These are phyloP conservation scores for Cataglyphis albicans DNA, from an alignment of 2,888 invertebrate genomes.

Conservation along the genomic window DNA sequence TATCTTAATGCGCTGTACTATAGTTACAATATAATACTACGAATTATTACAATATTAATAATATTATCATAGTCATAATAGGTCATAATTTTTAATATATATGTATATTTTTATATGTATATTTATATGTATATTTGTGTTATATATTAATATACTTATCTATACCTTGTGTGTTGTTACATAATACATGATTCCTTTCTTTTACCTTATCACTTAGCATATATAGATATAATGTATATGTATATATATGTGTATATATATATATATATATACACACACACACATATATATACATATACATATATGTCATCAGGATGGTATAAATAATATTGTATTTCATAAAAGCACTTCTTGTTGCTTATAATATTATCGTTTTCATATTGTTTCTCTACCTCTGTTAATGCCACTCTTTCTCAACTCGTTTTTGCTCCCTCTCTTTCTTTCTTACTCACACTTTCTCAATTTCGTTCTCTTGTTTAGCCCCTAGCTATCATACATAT, in stretches of 20 bases:
- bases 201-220: constrained; percentile 66
- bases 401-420: constrained; percentile 58
- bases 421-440: background rate
- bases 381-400: constrained; percentile 70
- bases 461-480: background rate
- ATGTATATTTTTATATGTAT: constrained; percentile 79
- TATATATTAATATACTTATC: constrained; percentile 81
- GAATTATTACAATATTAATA: constrained; percentile 78
- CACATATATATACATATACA: constrained; percentile 68
- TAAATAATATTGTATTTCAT: constrained; percentile 85
- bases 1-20: constrained; percentile 81
- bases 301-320: constrained; percentile 82
- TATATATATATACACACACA: constrained; percentile 61
- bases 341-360: constrained; percentile 86
- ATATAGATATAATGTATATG: constrained; percentile 63
- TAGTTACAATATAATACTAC: constrained; percentile 84
- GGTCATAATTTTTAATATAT: constrained; percentile 75
- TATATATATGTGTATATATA: constrained; percentile 71
- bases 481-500: background rate
- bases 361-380: constrained; percentile 82
- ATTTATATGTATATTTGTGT: constrained; percentile 71
- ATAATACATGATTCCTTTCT: constrained; percentile 81
- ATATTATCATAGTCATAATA: constrained; percentile 81
- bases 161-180: constrained; percentile 81
- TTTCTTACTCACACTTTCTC: constrained; percentile 1